phyloP scores from a whole-genome alignment of 2,888 invertebrate genomes.

The Papilio protenor region DNA sequence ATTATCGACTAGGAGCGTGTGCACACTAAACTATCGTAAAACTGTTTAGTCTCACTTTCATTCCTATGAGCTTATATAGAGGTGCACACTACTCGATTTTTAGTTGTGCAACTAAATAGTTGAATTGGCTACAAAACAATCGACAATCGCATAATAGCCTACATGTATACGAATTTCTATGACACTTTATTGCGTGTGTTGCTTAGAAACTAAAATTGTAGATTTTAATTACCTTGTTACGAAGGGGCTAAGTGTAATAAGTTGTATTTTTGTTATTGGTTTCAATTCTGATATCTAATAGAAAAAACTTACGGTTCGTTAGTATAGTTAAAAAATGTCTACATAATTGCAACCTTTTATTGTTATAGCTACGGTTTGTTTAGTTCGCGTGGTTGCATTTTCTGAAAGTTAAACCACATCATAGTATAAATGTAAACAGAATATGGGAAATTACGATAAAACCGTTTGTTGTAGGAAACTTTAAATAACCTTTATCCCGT shows the following conservation, averaged over 20 bases:
- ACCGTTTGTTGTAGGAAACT: neutral
- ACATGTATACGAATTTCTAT: too few species aligned
- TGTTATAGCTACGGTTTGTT: neutral
- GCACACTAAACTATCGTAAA: neutral
- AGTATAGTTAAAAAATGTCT: neutral
- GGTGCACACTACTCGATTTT: too few species aligned
- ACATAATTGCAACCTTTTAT: neutral
- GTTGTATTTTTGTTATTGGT: too few species aligned
- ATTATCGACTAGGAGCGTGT: neutral
- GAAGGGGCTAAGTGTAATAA: too few species aligned
- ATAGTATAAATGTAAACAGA: slow-evolving; percentile 2
- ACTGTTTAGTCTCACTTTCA: neutral
- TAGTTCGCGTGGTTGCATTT: neutral
- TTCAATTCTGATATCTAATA: neutral
- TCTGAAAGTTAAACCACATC: neutral
- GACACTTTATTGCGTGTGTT: too few species aligned
- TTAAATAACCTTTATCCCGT: neutral
- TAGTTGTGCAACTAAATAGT: too few species aligned
- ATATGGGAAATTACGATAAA: neutral
- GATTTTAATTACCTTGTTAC: too few species aligned
- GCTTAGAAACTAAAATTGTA: too few species aligned
- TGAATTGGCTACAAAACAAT: too few species aligned
- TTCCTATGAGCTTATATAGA: too few species aligned
- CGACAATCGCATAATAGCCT: neutral
- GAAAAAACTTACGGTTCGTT: neutral